Conservation (phyloP, 2,113 vertebrate species). For the Hepsetus odoe region DNA sequence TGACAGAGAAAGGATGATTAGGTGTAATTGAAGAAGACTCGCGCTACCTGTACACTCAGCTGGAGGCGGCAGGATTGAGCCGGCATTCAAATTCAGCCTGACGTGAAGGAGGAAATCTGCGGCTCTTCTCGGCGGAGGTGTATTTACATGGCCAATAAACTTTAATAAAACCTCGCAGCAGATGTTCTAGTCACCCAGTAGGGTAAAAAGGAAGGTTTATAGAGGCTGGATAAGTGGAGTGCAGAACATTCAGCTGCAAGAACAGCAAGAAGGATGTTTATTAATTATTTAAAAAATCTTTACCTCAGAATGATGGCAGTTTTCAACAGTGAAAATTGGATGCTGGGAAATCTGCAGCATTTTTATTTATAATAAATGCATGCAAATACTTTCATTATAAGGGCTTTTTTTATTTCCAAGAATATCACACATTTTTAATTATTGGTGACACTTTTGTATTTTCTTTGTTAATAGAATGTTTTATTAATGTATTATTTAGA, state of each 20-base stretch:
- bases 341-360: too few species aligned
- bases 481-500: too few species aligned
- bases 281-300: background rate
- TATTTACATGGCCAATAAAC: constrained; percentile 81
- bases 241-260: background rate
- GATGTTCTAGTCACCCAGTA: constrained; percentile 10
- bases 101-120: constrained; percentile 71
- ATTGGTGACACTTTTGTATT: too few species aligned
- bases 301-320: too few species aligned
- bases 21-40: constrained; percentile 99
- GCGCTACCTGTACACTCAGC: constrained; percentile 94
- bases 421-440: too few species aligned
- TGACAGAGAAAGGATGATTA: constrained; percentile 98
- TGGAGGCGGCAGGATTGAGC: constrained; percentile 79
- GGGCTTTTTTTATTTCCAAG: too few species aligned
- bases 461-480: too few species aligned
- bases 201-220: background rate
- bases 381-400: too few species aligned
- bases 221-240: background rate
- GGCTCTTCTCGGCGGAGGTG: constrained; percentile 72
- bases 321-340: too few species aligned
- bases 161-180: constrained; percentile 80
- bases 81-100: constrained; percentile 84
- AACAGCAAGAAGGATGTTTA: background rate
- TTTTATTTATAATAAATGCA: too few species aligned